Conservation (phyloP, 2,113 vertebrate species). For the Nettapus auritus region DNA sequence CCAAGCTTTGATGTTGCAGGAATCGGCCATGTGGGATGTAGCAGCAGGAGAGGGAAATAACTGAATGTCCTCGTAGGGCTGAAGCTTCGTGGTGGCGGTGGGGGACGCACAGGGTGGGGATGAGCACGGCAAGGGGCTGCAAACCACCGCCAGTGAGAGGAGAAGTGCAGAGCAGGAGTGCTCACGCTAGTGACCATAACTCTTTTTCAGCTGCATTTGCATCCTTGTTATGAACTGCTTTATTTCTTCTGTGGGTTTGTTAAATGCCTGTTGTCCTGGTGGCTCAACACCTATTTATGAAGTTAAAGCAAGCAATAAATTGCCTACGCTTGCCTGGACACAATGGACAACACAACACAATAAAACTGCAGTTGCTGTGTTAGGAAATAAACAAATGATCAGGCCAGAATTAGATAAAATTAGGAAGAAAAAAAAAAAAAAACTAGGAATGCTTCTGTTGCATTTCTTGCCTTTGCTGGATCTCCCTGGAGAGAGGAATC, state of each 20-base stretch:
- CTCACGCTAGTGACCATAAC: not conserved
- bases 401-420: not conserved
- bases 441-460: not conserved
- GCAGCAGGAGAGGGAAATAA: not conserved
- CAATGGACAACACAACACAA: not conserved
- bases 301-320: slow-evolving; percentile 56
- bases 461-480: not conserved
- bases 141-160: not conserved
- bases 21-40: not conserved
- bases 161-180: not conserved
- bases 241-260: slow-evolving; percentile 25
- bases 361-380: not conserved
- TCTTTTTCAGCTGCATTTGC: not conserved
- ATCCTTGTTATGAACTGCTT: not conserved
- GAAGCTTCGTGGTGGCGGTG: not conserved
- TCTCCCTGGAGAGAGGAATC: not conserved
- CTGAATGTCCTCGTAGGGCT: slow-evolving; percentile 24
- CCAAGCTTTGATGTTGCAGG: not conserved
- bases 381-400: not conserved
- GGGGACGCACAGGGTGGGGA: not conserved
- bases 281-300: slow-evolving; percentile 27
- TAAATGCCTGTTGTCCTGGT: not conserved
- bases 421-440: too few species aligned
- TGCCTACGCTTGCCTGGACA: not conserved
- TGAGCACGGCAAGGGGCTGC: accelerated